Conservation (phyloP, 2,888 invertebrate genomes). For the Conomelus anceps region DNA sequence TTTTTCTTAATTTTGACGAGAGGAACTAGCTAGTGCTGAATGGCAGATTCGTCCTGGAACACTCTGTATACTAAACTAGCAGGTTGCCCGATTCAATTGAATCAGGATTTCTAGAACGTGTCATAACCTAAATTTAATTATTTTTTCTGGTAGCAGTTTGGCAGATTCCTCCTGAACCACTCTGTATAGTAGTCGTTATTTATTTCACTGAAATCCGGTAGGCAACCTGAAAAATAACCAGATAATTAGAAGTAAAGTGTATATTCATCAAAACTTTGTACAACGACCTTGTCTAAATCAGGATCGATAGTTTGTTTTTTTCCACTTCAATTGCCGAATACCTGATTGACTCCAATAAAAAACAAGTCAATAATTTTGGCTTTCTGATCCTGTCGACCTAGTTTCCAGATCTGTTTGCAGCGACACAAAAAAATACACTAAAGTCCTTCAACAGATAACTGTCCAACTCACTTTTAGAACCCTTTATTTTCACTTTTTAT, state of each 20-base stretch:
- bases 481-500: background rate
- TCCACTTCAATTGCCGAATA: background rate
- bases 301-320: background rate
- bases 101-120: too few species aligned
- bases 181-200: too few species aligned
- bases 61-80: too few species aligned
- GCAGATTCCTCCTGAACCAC: too few species aligned
- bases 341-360: background rate
- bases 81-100: too few species aligned
- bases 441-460: background rate
- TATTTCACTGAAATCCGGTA: too few species aligned
- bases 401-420: background rate
- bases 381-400: background rate
- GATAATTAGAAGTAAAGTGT: background rate
- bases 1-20: too few species aligned
- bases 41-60: too few species aligned
- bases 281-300: background rate
- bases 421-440: background rate
- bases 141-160: too few species aligned
- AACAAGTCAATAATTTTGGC: background rate
- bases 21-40: too few species aligned
- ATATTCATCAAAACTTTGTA: background rate
- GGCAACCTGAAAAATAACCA: too few species aligned
- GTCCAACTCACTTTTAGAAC: background rate
- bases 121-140: too few species aligned